A percentile compares a stretch with the other conserved stretches of the same genome.
Evolutionary conservation across 2,888 invertebrate species (phyloP).

Genomic region (Plagodis dolabraria): DNA sequence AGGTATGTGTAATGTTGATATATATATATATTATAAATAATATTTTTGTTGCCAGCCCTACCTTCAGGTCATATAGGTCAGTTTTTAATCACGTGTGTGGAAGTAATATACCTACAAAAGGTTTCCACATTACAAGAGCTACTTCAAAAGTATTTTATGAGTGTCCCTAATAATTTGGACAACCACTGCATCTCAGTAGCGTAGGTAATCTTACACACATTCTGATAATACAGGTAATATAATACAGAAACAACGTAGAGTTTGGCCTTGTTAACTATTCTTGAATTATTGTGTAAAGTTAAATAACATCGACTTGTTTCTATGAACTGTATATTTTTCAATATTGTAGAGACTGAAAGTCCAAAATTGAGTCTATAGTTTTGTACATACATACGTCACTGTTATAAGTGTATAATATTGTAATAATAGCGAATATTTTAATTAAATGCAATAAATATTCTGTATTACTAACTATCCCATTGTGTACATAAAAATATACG

Average conservation of each 20-base stretch:
- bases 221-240: neutral
- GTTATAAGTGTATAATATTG: constrained; percentile 79
- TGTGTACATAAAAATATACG: constrained; percentile 68
- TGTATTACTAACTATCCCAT: constrained; percentile 71
- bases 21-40: too few relatives aligned
- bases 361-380: constrained; percentile 84
- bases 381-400: constrained; percentile 83
- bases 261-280: constrained; percentile 76
- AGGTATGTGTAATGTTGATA: too few relatives aligned
- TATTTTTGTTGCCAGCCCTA: constrained; percentile 39
- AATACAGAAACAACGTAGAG: constrained; percentile 50
- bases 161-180: too few relatives aligned
- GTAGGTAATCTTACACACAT: too few relatives aligned
- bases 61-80: constrained; percentile 1
- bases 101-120: too few relatives aligned
- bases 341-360: constrained; percentile 83
- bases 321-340: constrained; percentile 60
- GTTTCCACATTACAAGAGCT: too few relatives aligned
- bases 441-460: constrained; percentile 81
- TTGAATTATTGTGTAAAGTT: constrained; percentile 25
- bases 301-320: constrained; percentile 61
- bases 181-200: too few relatives aligned
- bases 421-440: constrained; percentile 76
- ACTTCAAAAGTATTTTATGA: too few relatives aligned
- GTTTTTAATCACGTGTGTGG: too few relatives aligned